phyloP scores from a whole-genome alignment of 2,113 vertebrate species.

The Genyomyrus donnyi region DNA sequence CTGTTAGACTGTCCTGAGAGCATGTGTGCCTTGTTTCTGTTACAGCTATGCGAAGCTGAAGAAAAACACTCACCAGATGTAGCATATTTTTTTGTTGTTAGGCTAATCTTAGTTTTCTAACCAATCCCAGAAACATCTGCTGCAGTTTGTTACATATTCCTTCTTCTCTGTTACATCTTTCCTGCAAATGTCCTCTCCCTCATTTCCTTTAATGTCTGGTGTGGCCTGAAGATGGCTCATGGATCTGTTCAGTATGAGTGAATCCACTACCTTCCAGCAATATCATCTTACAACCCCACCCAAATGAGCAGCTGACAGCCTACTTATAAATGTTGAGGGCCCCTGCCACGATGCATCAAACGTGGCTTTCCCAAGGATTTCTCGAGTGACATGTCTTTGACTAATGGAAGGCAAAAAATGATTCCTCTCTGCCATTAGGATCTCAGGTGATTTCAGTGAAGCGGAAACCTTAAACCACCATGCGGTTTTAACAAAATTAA shows the following conservation, averaged over 20 bases:
- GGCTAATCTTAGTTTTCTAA: background rate
- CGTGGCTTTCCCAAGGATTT: background rate
- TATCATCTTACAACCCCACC: background rate
- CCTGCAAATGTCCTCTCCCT: background rate
- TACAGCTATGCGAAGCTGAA: background rate
- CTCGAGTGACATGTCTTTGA: background rate
- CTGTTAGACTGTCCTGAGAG: background rate
- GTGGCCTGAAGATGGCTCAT: background rate
- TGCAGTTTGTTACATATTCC: background rate
- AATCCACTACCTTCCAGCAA: background rate
- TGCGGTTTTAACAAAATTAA: background rate
- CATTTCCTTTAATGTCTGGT: background rate
- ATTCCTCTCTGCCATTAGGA: conserved; percentile 2
- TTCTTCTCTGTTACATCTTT: background rate
- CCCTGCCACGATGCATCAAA: background rate
- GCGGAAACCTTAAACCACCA: background rate
- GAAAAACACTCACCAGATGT: background rate
- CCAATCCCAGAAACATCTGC: background rate
- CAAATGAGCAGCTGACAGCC: background rate
- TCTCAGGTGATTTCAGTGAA: background rate
- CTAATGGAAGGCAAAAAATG: background rate
- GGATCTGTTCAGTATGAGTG: background rate
- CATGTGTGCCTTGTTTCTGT: background rate
- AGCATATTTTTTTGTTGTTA: too few species aligned
- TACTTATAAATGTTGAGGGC: background rate